Evolutionary conservation across 1,140 invertebrate genomes (phyloP).

Genomic region (Trigoniulus corallinus): DNA sequence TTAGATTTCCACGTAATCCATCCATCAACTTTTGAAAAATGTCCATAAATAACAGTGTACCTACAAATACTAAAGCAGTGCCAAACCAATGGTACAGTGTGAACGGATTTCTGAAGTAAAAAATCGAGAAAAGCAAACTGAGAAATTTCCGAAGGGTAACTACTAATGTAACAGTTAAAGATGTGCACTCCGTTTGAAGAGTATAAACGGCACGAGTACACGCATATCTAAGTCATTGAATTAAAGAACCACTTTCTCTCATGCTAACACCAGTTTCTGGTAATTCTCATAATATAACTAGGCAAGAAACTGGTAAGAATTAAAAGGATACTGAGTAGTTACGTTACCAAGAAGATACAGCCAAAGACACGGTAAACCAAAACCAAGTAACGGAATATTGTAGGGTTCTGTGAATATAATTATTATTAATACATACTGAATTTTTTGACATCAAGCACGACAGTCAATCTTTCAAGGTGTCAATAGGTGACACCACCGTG

Average conservation of each 20-base stretch:
- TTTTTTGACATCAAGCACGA: no score
- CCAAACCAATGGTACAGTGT: slow-evolving; percentile 85
- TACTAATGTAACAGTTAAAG: slow-evolving; percentile 86
- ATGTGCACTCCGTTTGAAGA: slow-evolving; percentile 82
- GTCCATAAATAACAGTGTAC: slow-evolving; percentile 83
- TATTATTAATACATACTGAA: not conserved
- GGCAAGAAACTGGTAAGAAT: slow-evolving; percentile 9
- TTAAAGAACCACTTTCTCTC: slow-evolving; percentile 13
- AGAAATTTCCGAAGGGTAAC: slow-evolving; percentile 91
- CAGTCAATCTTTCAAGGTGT: slow-evolving; percentile 20
- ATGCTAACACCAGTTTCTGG: not conserved
- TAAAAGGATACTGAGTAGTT: slow-evolving; percentile 66
- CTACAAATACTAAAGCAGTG: slow-evolving; percentile 74
- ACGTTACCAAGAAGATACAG: slow-evolving; percentile 70
- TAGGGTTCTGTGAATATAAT: slow-evolving; percentile 16
- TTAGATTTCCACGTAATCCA: not conserved
- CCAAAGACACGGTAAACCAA: slow-evolving; percentile 51
- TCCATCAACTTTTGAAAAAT: slow-evolving; percentile 21
- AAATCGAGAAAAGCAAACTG: slow-evolving; percentile 83
- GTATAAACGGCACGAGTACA: slow-evolving; percentile 91
- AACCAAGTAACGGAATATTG: slow-evolving; percentile 25
- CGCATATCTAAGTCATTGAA: slow-evolving; percentile 38
- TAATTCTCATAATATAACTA: slow-evolving; percentile 1
- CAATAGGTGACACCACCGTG: no score
- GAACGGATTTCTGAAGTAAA: slow-evolving; percentile 91